Evolutionary conservation across 2,888 invertebrate genomes (phyloP), one percentile per base, ranked within the genome.

Genomic region (Morpho helenor): DNA sequence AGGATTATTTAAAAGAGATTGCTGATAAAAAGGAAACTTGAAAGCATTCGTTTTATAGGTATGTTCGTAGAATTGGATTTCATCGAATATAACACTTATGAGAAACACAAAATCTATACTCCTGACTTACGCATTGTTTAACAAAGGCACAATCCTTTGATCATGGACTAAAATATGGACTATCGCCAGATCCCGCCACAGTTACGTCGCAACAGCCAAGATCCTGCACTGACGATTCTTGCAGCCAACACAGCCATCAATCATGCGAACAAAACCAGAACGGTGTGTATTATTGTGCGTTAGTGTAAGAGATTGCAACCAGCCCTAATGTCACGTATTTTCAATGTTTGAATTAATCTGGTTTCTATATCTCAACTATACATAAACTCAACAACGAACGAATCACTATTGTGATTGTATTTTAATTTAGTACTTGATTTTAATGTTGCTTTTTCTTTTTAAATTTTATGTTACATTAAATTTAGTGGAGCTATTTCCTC

Each of bases 181-280:
- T 76, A 73, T 76, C 77, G 68, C 68, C 87, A 88, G 87, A 87
- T 87, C 66, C 82, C 7, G 67, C 80, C 44, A 68, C 71, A 60
- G 68, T 73, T 41, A 62, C 73, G 40, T 60, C 74, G 54, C 78
- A 74, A 63, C 70, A 73, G 64, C 69, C 74, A 63, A 81, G 80
- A 54, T 59, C 80, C 0, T 80, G 84, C 76, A 78, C 73, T 63
- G 88, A 87, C 52, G 88, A 86, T 44, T 60, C 82, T 0, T 82
- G 86, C 82, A 82, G 83, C 58, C 86, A 86, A 43, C 82, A 81
- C 59, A 80, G 78, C 56, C 84, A 84, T 60, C 82, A 83, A 54
- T 79, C 84, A 6, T 83, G 83, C 68, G 87, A 87, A 8, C 54
- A 48, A 8, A 59, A 76, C 47, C 83, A 81, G 63, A 88, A 82